These are phyloP conservation scores for Pantala flavescens DNA, from an alignment of 1,140 invertebrate genomes.

Conservation along the genomic window DNA sequence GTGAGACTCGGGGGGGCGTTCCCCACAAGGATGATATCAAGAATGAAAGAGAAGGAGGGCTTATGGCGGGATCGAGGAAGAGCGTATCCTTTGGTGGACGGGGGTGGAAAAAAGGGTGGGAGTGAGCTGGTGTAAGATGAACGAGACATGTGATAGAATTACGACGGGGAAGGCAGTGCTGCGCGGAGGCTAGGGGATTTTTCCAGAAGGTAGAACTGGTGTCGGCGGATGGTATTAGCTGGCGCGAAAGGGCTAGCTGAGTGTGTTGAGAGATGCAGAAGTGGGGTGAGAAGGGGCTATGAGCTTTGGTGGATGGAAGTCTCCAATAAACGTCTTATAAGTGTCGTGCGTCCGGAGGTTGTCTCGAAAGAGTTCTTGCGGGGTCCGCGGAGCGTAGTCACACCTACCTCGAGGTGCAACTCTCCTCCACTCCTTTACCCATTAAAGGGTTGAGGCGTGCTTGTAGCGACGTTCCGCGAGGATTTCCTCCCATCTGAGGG, in stretches of 20 bases:
- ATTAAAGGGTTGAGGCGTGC: too few species aligned
- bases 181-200: background rate
- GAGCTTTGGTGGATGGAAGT: background rate
- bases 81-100: background rate
- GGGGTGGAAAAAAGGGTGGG: background rate
- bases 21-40: too few species aligned
- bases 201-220: background rate
- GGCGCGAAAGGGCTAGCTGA: background rate
- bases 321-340: conserved; percentile 3
- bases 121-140: background rate
- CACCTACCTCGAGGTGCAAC: too few species aligned
- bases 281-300: background rate
- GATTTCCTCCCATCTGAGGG: too few species aligned
- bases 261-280: background rate
- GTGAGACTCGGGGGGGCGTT: too few species aligned
- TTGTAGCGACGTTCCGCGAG: too few species aligned
- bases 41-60: too few species aligned
- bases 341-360: background rate
- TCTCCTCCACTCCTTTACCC: too few species aligned
- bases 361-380: background rate
- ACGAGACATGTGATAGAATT: conserved; percentile 6
- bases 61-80: background rate
- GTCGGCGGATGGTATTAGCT: background rate
- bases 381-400: background rate
- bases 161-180: background rate